Conservation (phyloP, 2,888 invertebrate genomes). For the Lithosia quadra region DNA sequence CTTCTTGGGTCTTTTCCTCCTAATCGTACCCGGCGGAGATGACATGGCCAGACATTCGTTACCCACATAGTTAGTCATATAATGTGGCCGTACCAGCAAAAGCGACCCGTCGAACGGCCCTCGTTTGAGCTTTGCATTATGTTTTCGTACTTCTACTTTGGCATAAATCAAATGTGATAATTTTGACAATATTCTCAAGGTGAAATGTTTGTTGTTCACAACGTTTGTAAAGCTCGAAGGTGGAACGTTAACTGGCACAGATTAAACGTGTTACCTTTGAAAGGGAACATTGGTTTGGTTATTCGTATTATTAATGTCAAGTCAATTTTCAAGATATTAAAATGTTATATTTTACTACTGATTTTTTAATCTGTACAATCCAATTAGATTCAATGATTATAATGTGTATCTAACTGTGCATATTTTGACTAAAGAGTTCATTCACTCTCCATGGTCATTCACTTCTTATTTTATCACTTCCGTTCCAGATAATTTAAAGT, state of each 20-base stretch:
- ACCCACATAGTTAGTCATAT: no score
- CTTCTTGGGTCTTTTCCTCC: no score
- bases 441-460: no score
- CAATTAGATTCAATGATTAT: no score
- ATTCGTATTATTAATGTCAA: constrained; percentile 11
- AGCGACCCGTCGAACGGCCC: constrained; percentile 14
- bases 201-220: constrained; percentile 23
- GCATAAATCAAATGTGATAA: constrained; percentile 32
- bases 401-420: no score
- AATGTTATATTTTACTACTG: neutral
- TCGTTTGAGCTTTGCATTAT: no score
- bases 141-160: constrained; percentile 13
- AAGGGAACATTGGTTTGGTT: constrained; percentile 9
- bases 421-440: neutral
- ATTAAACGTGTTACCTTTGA: constrained; percentile 20
- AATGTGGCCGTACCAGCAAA: no score
- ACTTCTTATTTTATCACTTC: no score
- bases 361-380: no score
- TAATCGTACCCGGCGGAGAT: no score
- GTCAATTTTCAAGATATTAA: neutral
- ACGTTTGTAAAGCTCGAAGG: constrained; percentile 16
- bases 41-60: no score
- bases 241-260: constrained; percentile 13
- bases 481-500: no score
- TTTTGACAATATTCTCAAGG: constrained; percentile 27